Percentiles rank a stretch among this genome's conserved stretches.
These are phyloP conservation scores for Sesamia inferens DNA, from an alignment of 2,888 invertebrate genomes.

Conservation along the genomic window DNA sequence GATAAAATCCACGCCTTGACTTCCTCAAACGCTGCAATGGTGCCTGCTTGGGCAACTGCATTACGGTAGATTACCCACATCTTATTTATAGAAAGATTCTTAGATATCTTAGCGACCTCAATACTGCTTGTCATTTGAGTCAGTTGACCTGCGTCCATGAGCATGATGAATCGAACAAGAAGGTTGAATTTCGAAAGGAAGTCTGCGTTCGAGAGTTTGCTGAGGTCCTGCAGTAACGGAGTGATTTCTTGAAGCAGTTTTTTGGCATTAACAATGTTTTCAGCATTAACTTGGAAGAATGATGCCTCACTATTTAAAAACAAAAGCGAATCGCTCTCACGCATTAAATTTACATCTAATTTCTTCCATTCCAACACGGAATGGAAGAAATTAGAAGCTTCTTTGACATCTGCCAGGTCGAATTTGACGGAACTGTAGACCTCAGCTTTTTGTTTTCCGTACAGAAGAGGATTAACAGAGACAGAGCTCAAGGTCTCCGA, in stretches of 20 bases:
- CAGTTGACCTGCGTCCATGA: slow-evolving; percentile 91
- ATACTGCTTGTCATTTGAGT: slow-evolving; percentile 87
- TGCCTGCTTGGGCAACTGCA: slow-evolving; percentile 91
- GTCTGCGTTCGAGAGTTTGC: not conserved
- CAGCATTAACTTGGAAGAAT: slow-evolving; percentile 59
- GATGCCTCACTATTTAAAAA: slow-evolving; percentile 59
- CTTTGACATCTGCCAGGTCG: slow-evolving; percentile 78
- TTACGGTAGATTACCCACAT: slow-evolving; percentile 92
- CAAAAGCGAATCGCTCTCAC: slow-evolving; percentile 85
- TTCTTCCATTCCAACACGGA: slow-evolving; percentile 80
- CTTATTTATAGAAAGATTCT: slow-evolving; percentile 80
- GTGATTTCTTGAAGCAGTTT: slow-evolving; percentile 89
- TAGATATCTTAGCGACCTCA: slow-evolving; percentile 79
- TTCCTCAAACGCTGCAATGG: slow-evolving; percentile 91
- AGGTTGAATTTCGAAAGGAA: slow-evolving; percentile 90
- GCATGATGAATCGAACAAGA: slow-evolving; percentile 88
- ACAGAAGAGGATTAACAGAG: slow-evolving; percentile 89
- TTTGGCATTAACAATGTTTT: slow-evolving; percentile 81
- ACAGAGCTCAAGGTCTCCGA: slow-evolving; percentile 91
- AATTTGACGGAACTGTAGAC: slow-evolving; percentile 91
- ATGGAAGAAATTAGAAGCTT: no score
- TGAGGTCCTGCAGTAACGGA: slow-evolving; percentile 80
- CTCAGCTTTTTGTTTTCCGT: slow-evolving; percentile 90
- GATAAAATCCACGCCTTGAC: slow-evolving; percentile 90
- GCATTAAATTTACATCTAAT: slow-evolving; percentile 79